These are phyloP conservation scores for Xestia ashworthii DNA, from an alignment of 2,888 invertebrate genomes.

Conservation along the genomic window DNA sequence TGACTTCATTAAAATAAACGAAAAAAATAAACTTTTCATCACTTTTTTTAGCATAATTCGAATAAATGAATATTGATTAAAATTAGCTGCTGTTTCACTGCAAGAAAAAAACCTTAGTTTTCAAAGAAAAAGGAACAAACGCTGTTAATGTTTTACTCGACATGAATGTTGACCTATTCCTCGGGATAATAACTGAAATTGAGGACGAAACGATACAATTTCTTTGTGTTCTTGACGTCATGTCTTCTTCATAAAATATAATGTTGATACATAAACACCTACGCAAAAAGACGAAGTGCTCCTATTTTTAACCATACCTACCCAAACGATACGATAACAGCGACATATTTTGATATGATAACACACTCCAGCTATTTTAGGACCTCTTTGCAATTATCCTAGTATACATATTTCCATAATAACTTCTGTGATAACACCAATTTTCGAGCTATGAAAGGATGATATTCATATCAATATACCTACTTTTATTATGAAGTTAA, in stretches of 20 bases:
- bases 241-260: neutral
- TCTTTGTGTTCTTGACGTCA: slow-evolving; percentile 1
- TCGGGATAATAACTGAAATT: neutral
- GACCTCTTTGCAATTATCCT: neutral
- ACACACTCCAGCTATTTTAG: slow-evolving; percentile 1
- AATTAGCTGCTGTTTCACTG: neutral
- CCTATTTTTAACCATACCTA: slow-evolving; percentile 14
- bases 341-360: neutral
- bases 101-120: neutral
- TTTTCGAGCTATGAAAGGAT: neutral
- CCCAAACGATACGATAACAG: neutral
- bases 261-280: slow-evolving; percentile 1
- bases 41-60: neutral
- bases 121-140: neutral
- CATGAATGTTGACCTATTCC: too few species aligned
- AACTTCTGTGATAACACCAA: neutral
- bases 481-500: neutral
- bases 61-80: neutral
- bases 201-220: neutral
- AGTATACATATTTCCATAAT: neutral
- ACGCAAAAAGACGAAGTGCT: neutral
- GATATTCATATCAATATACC: slow-evolving; percentile 7
- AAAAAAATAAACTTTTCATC: too few species aligned
- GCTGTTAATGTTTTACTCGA: neutral
- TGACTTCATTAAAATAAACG: too few species aligned